These are phyloP conservation scores for Sphenodon punctatus DNA, from an alignment of 2,797 vertebrate genomes.

Conservation along the genomic window DNA sequence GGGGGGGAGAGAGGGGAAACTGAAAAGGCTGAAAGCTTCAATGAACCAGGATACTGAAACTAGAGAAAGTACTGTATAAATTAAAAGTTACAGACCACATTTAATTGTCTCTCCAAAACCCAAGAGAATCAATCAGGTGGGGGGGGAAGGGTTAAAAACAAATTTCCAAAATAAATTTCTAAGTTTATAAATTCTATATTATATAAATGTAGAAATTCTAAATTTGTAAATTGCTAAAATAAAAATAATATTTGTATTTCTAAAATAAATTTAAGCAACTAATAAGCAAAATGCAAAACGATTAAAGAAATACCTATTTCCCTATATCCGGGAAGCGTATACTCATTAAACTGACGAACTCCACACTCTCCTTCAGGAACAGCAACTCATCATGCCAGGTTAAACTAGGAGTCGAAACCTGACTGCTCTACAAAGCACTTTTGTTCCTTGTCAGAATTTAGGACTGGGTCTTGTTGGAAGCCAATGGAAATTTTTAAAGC, in stretches of 20 bases:
- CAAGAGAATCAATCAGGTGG: background rate
- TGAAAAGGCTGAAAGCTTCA: background rate
- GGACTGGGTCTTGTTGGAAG: background rate
- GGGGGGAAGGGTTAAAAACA: background rate
- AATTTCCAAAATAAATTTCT: too few species aligned
- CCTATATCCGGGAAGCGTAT: background rate
- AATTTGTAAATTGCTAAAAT: too few species aligned
- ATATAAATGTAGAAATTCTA: too few species aligned
- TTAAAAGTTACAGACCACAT: background rate
- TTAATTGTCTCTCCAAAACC: background rate
- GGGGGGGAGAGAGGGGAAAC: background rate
- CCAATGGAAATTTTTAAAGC: too few species aligned
- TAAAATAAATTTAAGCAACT: background rate
- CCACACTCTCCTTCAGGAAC: conserved; percentile 40
- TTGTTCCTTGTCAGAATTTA: conserved; percentile 49
- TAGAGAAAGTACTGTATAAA: background rate
- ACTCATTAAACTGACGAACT: conserved; percentile 46
- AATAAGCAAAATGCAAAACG: accelerated
- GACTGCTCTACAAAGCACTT: conserved; percentile 53
- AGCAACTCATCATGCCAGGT: conserved; percentile 42
- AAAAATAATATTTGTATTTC: background rate
- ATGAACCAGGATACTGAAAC: background rate
- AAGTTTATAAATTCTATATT: too few species aligned
- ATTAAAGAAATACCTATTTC: background rate
- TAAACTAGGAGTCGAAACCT: conserved; percentile 36